Conservation (phyloP, 2,888 invertebrate species). For the Drosophila gaucha region DNA sequence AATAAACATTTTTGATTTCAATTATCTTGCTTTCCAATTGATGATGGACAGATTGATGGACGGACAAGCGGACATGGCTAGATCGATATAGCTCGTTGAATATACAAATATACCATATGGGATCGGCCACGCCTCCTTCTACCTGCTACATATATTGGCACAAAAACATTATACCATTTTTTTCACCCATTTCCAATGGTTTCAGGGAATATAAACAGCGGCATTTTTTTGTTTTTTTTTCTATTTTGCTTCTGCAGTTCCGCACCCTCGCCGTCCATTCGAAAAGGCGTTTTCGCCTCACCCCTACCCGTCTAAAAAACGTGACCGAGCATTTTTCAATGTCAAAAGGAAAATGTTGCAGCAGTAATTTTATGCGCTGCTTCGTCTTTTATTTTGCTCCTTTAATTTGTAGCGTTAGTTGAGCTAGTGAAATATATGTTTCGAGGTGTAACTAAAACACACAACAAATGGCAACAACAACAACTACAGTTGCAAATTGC, state of each 20-base stretch:
- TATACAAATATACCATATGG: too few relatives aligned
- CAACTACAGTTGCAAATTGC: slow-evolving; percentile 53
- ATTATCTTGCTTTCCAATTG: too few relatives aligned
- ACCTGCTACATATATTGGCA: too few relatives aligned
- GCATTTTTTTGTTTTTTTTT: slow-evolving; percentile 4
- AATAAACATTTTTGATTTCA: too few relatives aligned
- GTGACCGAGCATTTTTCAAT: slow-evolving; percentile 85
- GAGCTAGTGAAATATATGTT: slow-evolving; percentile 44
- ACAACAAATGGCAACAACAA: slow-evolving; percentile 20
- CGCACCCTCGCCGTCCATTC: background rate
- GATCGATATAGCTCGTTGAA: too few relatives aligned
- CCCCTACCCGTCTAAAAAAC: slow-evolving; percentile 74
- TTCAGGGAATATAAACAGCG: slow-evolving; percentile 5
- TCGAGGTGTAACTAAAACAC: slow-evolving; percentile 25
- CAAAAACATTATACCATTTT: background rate
- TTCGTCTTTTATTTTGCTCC: slow-evolving; percentile 25
- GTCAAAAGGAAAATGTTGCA: slow-evolving; percentile 83
- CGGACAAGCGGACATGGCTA: too few relatives aligned
- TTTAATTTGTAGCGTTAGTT: slow-evolving; percentile 43
- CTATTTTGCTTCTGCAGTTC: background rate
- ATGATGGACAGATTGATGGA: too few relatives aligned
- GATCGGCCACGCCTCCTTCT: background rate
- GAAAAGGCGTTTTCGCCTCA: slow-evolving; percentile 48
- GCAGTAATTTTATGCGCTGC: slow-evolving; percentile 52
- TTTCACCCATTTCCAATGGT: background rate